phyloP scores from a whole-genome alignment of 1,140 invertebrate genomes.

The Trichonephila clavipes region DNA sequence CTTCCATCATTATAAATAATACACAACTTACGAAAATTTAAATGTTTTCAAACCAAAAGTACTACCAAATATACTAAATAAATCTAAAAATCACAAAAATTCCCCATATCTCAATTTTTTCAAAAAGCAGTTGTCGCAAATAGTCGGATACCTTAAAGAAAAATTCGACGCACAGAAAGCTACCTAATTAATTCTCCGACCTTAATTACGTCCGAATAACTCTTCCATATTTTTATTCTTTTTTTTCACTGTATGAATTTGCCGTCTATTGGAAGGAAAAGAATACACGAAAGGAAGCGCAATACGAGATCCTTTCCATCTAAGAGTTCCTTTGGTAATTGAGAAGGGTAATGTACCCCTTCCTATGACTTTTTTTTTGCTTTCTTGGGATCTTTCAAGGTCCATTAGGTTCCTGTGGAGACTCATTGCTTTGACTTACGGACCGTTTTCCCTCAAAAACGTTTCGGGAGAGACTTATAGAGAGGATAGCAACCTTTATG shows the following conservation, averaged over 20 bases:
- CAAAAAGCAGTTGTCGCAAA: no score
- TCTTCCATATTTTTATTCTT: background rate
- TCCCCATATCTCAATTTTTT: no score
- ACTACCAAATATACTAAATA: no score
- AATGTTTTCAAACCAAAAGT: no score
- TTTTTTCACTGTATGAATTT: background rate
- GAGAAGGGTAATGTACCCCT: constrained; percentile 33
- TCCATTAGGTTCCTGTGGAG: constrained; percentile 49
- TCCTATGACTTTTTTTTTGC: background rate
- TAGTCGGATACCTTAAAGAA: no score
- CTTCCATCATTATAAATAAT: no score
- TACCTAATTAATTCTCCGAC: background rate
- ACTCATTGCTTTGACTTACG: constrained; percentile 58
- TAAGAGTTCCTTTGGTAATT: constrained; percentile 32
- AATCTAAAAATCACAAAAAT: no score
- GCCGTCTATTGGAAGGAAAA: background rate
- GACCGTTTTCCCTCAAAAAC: constrained; percentile 38
- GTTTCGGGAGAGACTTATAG: background rate
- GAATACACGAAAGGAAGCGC: background rate
- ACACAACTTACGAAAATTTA: no score
- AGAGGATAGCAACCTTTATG: background rate
- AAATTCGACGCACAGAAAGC: no score
- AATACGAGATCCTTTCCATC: background rate
- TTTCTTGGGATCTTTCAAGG: constrained; percentile 14
- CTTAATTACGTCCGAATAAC: background rate